Base-by-base conservation (phyloP, 1,140 invertebrate species). In the Penaeus vannamei region DNA sequence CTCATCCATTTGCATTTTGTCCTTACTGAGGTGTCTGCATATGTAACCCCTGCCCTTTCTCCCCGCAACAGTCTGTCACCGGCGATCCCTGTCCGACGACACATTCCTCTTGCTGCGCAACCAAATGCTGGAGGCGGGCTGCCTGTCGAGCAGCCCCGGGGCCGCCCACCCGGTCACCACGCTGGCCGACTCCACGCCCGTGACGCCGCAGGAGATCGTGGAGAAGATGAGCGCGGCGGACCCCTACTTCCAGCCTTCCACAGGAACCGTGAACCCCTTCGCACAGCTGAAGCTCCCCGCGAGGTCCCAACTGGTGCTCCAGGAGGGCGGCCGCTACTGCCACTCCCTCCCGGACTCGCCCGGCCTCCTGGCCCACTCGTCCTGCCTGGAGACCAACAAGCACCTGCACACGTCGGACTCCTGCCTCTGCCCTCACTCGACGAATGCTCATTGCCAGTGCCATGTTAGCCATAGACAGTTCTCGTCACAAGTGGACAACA, bases 61-160 rank as follows among this genome's bases (percentile, higher is more conserved):
- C 4, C 20, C 53, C 53, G 53, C 17, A 53, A 53, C 90, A 90
- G 90, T 91, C 20, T 91, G 87, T 84, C 90, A 96, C 92, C 94
- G 96, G 22, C 94, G 96, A 88, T 96, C 95, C 29, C 93, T 96
- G 32, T 96, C 96, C 32, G 96, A 96, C 93, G 95, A 95, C 92
- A 94, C 94, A 10, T 87, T 91, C 26, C 94, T 94, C 90, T 91
- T 87, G 69, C 42, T 91, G 66, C 82, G 91, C 60, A 84, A 87
- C 87, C 82, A 86, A 85, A 59, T 81, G 83, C 85, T 90, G 82
- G 85, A 87, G 26, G 61, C 88, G 26, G 85, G 92, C 93, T 84
- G 92, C 92, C 42, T 91, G 90, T 53, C 92, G 91, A 66, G 92
- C 89, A 32, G 90, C 90, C 29, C 85, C 89, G 53, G 92, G 62